These are phyloP conservation scores for Ametastegia equiseti DNA, from an alignment of 2,888 invertebrate species.

Conservation along the genomic window DNA sequence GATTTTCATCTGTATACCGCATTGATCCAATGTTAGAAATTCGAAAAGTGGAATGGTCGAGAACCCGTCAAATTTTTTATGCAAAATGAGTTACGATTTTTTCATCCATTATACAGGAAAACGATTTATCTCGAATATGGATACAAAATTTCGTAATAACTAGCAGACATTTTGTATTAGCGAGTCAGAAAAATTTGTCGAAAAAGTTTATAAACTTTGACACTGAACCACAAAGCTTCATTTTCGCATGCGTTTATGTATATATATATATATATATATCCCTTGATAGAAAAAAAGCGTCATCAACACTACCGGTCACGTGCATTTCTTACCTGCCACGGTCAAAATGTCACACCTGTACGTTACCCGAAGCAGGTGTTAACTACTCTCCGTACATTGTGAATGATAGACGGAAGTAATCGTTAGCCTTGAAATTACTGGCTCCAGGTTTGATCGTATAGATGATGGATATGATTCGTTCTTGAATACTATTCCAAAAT, in stretches of 20 bases:
- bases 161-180: too few species aligned
- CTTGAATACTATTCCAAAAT: not conserved
- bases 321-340: not conserved
- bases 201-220: not conserved
- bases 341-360: conserved; percentile 9
- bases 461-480: not conserved
- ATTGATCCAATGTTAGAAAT: too few species aligned
- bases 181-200: not conserved
- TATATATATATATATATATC: not conserved
- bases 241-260: too few species aligned
- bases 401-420: conserved; percentile 33
- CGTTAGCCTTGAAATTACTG: conserved; percentile 14
- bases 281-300: not conserved
- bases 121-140: too few species aligned
- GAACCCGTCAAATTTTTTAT: too few species aligned
- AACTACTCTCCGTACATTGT: conserved; percentile 16
- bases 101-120: too few species aligned
- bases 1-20: too few species aligned
- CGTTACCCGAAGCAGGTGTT: conserved; percentile 18
- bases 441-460: not conserved
- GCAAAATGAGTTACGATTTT: too few species aligned
- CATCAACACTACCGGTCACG: not conserved
- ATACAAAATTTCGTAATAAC: too few species aligned
- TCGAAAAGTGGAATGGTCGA: too few species aligned
- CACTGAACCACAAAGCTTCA: not conserved